Evolutionary conservation across 2,888 invertebrate species (phyloP), one percentile per base, ranked within the genome.

Genomic region (Heliconius cydno): DNA sequence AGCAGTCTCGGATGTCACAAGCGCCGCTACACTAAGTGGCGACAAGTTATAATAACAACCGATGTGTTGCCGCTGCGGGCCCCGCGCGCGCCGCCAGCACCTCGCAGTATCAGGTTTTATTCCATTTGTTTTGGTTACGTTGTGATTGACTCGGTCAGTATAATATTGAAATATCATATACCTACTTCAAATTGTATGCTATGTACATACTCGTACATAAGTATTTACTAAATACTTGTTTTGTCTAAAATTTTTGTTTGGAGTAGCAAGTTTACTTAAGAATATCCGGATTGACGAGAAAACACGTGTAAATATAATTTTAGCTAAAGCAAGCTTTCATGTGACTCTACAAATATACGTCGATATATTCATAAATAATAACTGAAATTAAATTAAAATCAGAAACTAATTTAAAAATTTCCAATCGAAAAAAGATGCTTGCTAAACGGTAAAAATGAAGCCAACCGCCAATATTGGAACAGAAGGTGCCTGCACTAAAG

Each of bases 41-140:
- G 91, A 91, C 93, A 90, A 88, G 87, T 91, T 92, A 90, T 90
- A 92, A 93, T 88, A 94, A 93, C 94, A 93, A 88, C 89, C 87
- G 88, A 88, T 90, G 87, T 92, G 91, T 91, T 90, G 90, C 88
- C 34, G 34, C 34, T 7, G 34, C 6, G 34, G 34, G 34, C 34
- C 34, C 41, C 9, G 9, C 82, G 85, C 82, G 82, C 84, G 82
- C 83, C 82, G 83, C 81, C 76, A 79, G 83, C 84, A 85, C 85
- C 86, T 83, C 86, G 86, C 84, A 86, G 86, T 88, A 86, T 89
- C 88, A 81, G 85, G 85, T 90, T 87, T 82, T 82, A 82, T 84
- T 83, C 71, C 78, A 28, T 82, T 82, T 82, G 81, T 82, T 82
- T 82, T 81, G 74, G 41, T 81, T 60, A 52, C 76, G 73, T 63